Evolutionary conservation across 2,888 invertebrate species (phyloP).

Genomic region (Eueremaeus valkanovi): DNA sequence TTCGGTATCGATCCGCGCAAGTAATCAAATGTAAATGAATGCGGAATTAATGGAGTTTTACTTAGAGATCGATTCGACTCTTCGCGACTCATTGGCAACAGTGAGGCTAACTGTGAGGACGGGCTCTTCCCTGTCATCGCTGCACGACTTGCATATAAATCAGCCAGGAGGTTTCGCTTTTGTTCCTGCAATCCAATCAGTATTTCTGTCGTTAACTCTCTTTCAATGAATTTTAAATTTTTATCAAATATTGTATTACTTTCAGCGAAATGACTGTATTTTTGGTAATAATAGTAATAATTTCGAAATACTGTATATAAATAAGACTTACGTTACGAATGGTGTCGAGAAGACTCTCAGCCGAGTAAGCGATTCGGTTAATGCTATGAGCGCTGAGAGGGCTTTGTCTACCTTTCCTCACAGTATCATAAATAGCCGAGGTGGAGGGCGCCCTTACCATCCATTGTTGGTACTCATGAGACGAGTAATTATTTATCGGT

Average conservation of each 20-base stretch:
- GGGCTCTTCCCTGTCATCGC: conserved; percentile 9
- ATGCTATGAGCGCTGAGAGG: conserved; percentile 33
- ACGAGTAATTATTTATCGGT: conserved; percentile 51
- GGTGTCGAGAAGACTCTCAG: conserved; percentile 69
- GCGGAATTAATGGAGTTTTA: conserved; percentile 44
- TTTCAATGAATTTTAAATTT: neutral
- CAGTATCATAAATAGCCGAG: conserved; percentile 85
- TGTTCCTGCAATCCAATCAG: conserved; percentile 24
- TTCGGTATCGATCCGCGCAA: conserved; percentile 43
- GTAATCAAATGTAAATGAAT: conserved; percentile 42
- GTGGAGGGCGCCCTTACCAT: conserved; percentile 68
- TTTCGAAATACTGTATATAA: neutral
- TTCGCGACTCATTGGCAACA: conserved; percentile 10
- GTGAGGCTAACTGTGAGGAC: conserved; percentile 23
- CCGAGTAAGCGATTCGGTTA: conserved; percentile 76
- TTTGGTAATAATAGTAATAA: no score
- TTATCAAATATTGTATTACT: no score
- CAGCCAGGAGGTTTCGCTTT: conserved; percentile 33
- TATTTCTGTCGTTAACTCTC: neutral
- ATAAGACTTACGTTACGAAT: conserved; percentile 62
- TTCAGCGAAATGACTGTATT: no score
- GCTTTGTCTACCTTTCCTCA: conserved; percentile 60
- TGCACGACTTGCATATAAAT: conserved; percentile 39
- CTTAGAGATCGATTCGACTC: conserved; percentile 38
- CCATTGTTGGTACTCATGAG: conserved; percentile 85